Conservation (phyloP, 2,113 vertebrate species). For the Scatophagus argus region DNA sequence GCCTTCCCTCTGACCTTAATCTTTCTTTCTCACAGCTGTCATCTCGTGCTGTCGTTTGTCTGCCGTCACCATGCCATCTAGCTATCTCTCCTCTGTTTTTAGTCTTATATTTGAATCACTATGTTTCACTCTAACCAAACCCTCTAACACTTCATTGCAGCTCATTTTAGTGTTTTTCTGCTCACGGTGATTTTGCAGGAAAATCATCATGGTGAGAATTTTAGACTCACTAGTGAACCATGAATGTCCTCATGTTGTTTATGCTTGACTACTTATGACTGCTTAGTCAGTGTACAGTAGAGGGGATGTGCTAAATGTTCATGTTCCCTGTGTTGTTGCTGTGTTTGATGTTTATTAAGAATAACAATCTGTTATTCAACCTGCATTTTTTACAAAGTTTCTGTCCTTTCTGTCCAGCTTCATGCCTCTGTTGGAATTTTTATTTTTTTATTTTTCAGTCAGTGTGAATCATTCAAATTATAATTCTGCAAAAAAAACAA, state of each 20-base stretch:
- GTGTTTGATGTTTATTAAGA: slow-evolving; percentile 15
- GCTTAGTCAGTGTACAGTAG: slow-evolving; percentile 30
- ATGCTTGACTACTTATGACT: slow-evolving; percentile 36
- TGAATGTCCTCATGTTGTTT: slow-evolving; percentile 43
- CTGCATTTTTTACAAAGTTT: neutral
- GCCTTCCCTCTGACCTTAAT: neutral
- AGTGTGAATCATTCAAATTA: neutral
- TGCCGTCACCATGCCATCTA: neutral
- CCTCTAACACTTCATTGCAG: slow-evolving; percentile 53
- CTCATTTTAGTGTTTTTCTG: slow-evolving; percentile 69
- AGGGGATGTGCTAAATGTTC: slow-evolving; percentile 25
- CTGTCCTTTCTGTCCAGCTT: neutral
- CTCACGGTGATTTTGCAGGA: slow-evolving; percentile 61
- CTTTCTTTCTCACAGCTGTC: slow-evolving; percentile 30
- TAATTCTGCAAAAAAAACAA: neutral
- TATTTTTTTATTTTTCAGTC: neutral
- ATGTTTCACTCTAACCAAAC: neutral
- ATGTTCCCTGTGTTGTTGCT: neutral
- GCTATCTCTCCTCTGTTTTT: neutral
- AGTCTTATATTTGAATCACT: neutral
- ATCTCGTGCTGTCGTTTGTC: slow-evolving; percentile 17
- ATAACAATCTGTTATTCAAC: neutral
- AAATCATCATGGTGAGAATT: slow-evolving; percentile 69
- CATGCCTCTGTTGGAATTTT: neutral
- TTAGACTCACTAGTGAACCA: slow-evolving; percentile 45